Evolutionary conservation across 1,140 invertebrate genomes (phyloP).

Genomic region (Chlorops oryzae): DNA sequence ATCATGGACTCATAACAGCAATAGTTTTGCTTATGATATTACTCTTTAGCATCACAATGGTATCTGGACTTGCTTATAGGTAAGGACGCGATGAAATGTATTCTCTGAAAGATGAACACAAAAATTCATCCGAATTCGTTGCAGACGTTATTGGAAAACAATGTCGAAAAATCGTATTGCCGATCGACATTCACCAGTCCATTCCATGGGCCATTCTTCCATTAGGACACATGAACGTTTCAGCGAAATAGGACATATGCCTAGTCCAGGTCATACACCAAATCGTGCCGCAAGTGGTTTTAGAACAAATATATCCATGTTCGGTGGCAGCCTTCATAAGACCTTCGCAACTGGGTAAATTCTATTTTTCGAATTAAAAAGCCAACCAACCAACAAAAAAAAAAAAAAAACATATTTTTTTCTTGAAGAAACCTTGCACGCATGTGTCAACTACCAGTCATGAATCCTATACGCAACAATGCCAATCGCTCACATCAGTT

Average conservation of each 20-base stretch:
- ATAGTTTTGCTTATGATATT: constrained; percentile 64
- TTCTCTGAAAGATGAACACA: not conserved
- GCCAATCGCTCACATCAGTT: constrained; percentile 48
- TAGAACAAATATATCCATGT: constrained; percentile 51
- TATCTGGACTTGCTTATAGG: constrained; percentile 64
- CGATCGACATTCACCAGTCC: constrained; percentile 49
- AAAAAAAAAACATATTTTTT: constrained; percentile 9
- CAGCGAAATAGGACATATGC: constrained; percentile 40
- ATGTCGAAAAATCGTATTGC: constrained; percentile 61
- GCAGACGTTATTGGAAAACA: constrained; percentile 61
- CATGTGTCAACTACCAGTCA: constrained; percentile 47
- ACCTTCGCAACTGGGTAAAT: constrained; percentile 55
- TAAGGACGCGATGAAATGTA: constrained; percentile 25
- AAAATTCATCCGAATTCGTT: not conserved
- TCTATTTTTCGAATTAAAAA: no score
- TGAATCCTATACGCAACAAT: constrained; percentile 43
- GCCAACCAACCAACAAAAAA: constrained; percentile 15
- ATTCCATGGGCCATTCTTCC: constrained; percentile 42
- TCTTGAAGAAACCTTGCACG: constrained; percentile 44
- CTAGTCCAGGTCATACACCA: constrained; percentile 22
- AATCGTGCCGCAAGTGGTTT: constrained; percentile 41
- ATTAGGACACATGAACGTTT: constrained; percentile 44
- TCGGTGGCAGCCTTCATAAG: constrained; percentile 56
- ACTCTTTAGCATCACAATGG: constrained; percentile 58
- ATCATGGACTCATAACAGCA: constrained; percentile 68